Evolutionary conservation across 2,113 vertebrate species (phyloP), one percentile per base, ranked within the genome.

Genomic region (Ornithorhynchus anatinus): DNA sequence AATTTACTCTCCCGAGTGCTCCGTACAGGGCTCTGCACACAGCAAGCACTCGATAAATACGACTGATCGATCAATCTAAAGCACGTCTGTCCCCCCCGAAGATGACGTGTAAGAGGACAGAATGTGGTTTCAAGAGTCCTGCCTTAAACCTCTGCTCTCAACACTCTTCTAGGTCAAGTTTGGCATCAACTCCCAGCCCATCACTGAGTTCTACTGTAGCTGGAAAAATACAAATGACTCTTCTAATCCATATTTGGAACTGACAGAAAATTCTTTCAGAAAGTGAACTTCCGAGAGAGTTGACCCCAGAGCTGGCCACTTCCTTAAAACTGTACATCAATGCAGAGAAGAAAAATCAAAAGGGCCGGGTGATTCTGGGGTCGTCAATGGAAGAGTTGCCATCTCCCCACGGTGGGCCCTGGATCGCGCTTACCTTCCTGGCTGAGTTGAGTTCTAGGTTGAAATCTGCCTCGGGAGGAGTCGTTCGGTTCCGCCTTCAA

Each of bases 161-260:
- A 40, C 35, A 42, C 12, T 37, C 37, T 56, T 64, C 58, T 40
- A 70, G 4, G 65, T 12, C 53, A 73, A 59, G 10, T 65, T 58
- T 10, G 10, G 43, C 25, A 22, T 39, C 53, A 51, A 33, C 43
- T 13, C 17, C 50, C 40, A 45, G 45, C 58, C n/a, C n/a, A 59
- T 22, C 0, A 0, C 10, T 20, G 51, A 17, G 8, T 5, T 57
- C 48, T 8, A 8, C 2, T 5, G 25, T 2, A 12, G 4, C 1
- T 6, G 15, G 25, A 12, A 35, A 60, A 69, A 64, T 58, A 81
- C 62, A 59, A 54, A 59, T 20, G 23, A 75, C 48, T 69, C 48
- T 75, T 77, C 77, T 64, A 59, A 75, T 59, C 32, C 72, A 58
- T 71, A 80, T 80, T 77, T 80, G 57, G 23, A 77, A 70, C 31